These are phyloP conservation scores for Anolis carolinensis DNA, from an alignment of 2,113 vertebrate genomes.

Conservation along the genomic window DNA sequence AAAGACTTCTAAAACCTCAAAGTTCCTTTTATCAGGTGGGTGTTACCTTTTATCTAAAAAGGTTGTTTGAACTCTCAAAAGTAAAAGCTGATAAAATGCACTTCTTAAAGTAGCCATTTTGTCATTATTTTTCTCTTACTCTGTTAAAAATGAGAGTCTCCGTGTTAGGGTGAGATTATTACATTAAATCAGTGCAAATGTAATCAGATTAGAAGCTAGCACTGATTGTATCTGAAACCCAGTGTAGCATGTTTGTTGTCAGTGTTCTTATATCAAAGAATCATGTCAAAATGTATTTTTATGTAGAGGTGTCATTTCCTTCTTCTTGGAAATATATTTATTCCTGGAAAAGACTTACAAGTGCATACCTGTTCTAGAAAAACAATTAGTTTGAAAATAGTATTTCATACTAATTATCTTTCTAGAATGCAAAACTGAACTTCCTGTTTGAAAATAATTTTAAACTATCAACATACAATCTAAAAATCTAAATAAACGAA, in stretches of 20 bases:
- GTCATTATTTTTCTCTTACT: slow-evolving; percentile 18
- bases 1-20: slow-evolving; percentile 39
- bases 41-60: slow-evolving; percentile 27
- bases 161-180: slow-evolving; percentile 13
- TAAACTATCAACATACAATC: neutral
- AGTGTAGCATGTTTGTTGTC: fast-evolving
- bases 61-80: slow-evolving; percentile 23
- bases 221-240: neutral
- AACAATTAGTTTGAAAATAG: no score
- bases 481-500: slow-evolving; percentile 4
- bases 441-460: neutral
- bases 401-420: neutral
- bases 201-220: slow-evolving; percentile 16
- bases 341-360: no score
- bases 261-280: slow-evolving; percentile 1
- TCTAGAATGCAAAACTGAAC: neutral
- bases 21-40: neutral
- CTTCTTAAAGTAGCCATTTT: neutral
- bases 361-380: no score
- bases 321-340: neutral
- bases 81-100: neutral
- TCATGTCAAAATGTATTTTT: slow-evolving; percentile 1
- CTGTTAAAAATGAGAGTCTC: slow-evolving; percentile 21
- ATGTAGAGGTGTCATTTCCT: slow-evolving; percentile 13
- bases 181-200: neutral